Evolutionary conservation across 2,797 vertebrate genomes (phyloP).

Genomic region (Intellagama lesueurii): DNA sequence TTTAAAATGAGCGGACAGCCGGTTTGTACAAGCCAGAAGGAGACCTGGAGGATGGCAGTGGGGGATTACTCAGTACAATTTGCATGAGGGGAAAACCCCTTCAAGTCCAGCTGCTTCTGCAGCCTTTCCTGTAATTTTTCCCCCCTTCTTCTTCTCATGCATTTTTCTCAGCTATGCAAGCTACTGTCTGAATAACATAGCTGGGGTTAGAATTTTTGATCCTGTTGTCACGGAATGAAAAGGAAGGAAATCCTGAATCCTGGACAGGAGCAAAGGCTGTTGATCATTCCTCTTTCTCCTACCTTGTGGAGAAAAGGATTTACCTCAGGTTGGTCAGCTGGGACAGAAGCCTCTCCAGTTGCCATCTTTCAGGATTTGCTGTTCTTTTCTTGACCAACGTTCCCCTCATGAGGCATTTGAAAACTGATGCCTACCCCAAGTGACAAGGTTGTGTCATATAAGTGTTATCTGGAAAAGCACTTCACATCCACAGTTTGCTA

Average conservation of each 20-base stretch:
- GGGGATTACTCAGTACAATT: background rate
- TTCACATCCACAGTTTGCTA: background rate
- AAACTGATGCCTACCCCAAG: background rate
- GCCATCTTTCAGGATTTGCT: background rate
- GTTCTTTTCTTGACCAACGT: background rate
- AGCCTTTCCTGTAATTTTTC: background rate
- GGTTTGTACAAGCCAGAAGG: background rate
- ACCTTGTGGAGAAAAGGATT: background rate
- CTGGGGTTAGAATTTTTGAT: background rate
- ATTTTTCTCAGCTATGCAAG: background rate
- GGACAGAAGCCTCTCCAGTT: background rate
- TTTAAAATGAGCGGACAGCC: background rate
- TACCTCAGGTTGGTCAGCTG: background rate
- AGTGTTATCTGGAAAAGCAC: background rate
- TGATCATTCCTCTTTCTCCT: background rate
- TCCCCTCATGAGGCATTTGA: background rate
- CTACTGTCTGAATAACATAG: background rate
- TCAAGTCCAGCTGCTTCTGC: background rate
- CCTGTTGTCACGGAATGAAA: background rate
- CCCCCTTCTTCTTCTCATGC: background rate
- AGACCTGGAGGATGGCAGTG: background rate
- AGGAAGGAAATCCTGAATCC: conserved; percentile 7
- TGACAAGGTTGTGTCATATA: background rate
- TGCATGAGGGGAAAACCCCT: conserved; percentile 22
- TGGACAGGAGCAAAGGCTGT: conserved; percentile 1